These are phyloP conservation scores for Natator depressus DNA, from an alignment of 2,113 vertebrate genomes.

Conservation along the genomic window DNA sequence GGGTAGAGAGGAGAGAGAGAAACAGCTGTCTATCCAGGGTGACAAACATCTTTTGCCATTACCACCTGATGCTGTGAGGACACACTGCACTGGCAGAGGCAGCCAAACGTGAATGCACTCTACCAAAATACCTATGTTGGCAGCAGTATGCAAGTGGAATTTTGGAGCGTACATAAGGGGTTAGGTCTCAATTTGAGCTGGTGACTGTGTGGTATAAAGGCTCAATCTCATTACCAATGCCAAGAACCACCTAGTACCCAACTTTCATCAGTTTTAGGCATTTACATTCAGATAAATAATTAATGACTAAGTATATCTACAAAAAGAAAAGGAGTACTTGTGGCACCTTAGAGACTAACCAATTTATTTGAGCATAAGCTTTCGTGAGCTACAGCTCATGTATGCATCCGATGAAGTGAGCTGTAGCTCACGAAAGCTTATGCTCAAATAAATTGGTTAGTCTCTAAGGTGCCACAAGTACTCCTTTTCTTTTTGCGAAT, in stretches of 20 bases:
- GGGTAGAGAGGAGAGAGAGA: too few species aligned
- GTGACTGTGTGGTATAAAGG: not conserved
- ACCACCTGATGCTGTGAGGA: not conserved
- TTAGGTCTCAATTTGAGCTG: not conserved
- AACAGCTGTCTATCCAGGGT: not conserved
- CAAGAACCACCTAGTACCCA: not conserved
- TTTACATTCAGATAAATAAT: not conserved
- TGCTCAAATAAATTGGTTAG: too few species aligned
- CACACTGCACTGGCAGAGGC: not conserved
- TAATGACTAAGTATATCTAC: not conserved
- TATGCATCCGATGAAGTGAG: too few species aligned
- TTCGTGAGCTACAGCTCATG: too few species aligned
- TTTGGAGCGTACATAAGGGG: not conserved
- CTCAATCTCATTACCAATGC: not conserved
- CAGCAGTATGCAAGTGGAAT: not conserved
- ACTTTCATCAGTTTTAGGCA: not conserved
- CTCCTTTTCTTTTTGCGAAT: too few species aligned
- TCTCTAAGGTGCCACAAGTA: too few species aligned
- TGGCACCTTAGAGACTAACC: too few species aligned
- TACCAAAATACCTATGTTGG: not conserved
- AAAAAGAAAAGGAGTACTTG: too few species aligned
- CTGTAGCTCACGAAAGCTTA: too few species aligned
- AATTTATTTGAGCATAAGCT: too few species aligned
- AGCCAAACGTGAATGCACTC: not conserved
- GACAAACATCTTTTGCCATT: not conserved